These are phyloP conservation scores for Crax fasciolata DNA, from an alignment of 2,797 vertebrate species.

Conservation along the genomic window DNA sequence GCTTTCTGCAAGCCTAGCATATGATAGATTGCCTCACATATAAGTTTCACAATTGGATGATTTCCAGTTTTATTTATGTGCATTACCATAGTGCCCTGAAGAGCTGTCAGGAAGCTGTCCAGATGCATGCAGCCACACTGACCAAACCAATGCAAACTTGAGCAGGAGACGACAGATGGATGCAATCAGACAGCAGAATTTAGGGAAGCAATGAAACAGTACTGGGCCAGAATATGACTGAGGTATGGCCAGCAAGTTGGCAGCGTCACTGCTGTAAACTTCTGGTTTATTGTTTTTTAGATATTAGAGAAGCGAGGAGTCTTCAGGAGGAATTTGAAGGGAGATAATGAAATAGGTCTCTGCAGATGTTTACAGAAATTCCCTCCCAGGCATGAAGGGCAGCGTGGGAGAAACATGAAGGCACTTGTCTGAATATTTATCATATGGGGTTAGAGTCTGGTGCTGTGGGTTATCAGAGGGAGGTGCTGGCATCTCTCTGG, in stretches of 20 bases:
- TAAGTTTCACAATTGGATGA: neutral
- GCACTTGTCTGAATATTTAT: slow-evolving; percentile 58
- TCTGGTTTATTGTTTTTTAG: neutral
- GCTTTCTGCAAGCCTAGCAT: neutral
- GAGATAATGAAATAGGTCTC: slow-evolving; percentile 31
- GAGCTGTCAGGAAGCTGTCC: neutral
- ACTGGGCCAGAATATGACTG: neutral
- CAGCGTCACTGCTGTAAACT: neutral
- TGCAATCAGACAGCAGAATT: neutral
- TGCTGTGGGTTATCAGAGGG: neutral
- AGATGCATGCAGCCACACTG: neutral
- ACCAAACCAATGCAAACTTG: neutral
- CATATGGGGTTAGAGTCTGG: neutral
- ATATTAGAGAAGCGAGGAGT: neutral
- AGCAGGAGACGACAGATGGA: neutral
- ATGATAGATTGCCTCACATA: neutral
- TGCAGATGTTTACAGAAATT: slow-evolving; percentile 53
- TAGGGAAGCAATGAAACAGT: neutral
- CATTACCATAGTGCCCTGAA: neutral
- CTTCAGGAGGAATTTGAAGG: neutral
- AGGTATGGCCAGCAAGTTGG: neutral
- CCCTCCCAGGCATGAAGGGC: slow-evolving; percentile 37
- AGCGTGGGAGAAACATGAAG: slow-evolving; percentile 51
- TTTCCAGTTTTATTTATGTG: neutral
- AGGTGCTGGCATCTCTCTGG: neutral